Evolutionary conservation across 1,140 invertebrate species (phyloP).

Genomic region (Drosophila equinoxialis): DNA sequence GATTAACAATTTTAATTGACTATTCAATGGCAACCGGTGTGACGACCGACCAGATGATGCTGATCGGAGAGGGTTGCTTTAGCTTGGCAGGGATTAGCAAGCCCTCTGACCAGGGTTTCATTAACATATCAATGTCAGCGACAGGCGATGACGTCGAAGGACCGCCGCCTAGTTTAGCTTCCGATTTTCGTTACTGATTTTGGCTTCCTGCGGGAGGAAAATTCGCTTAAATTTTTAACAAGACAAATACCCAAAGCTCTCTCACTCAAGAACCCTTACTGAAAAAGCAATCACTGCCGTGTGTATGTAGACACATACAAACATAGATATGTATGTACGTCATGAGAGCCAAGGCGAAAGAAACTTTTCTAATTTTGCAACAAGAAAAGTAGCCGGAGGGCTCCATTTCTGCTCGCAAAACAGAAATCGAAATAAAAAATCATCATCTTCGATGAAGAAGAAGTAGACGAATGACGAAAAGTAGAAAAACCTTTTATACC

Average conservation of each 20-base stretch:
- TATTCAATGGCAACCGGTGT: conserved; percentile 60
- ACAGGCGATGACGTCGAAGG: conserved; percentile 34
- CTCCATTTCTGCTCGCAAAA: conserved; percentile 48
- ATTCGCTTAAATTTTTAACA: conserved; percentile 81
- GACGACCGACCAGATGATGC: conserved; percentile 22
- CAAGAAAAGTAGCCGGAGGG: conserved; percentile 57
- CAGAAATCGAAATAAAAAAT: conserved; percentile 61
- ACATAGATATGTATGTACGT: background rate
- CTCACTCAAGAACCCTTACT: conserved; percentile 25
- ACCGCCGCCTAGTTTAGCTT: conserved; percentile 22
- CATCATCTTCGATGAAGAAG: conserved; percentile 42
- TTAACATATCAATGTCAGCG: conserved; percentile 79
- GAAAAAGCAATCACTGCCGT: conserved; percentile 18
- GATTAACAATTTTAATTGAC: conserved; percentile 77
- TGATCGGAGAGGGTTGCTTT: conserved; percentile 35
- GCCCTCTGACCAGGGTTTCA: conserved; percentile 42
- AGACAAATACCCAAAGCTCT: conserved; percentile 77
- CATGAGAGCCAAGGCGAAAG: conserved; percentile 15
- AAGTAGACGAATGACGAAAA: conserved; percentile 57
- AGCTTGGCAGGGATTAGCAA: conserved; percentile 55
- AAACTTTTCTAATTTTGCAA: conserved; percentile 79
- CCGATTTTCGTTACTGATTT: conserved; percentile 51
- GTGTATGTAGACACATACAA: background rate
- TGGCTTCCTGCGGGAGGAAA: conserved; percentile 60
- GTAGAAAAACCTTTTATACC: conserved; percentile 83